phyloP scores from a whole-genome alignment of 2,888 invertebrate species.

The Hanleya hanleyi region DNA sequence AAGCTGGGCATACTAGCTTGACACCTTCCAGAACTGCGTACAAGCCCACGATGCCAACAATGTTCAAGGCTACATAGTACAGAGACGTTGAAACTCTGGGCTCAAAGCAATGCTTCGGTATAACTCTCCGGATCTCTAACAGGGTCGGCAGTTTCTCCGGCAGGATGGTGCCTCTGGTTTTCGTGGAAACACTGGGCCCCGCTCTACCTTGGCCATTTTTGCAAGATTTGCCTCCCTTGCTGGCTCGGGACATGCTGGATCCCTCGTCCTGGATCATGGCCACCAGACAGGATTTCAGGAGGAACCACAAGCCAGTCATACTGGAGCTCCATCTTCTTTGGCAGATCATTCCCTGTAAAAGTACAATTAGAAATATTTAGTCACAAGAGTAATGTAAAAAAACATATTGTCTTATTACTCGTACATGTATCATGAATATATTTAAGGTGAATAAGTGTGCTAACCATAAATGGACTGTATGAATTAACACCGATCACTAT shows the following conservation, averaged over 20 bases:
- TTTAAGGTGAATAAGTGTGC: no score
- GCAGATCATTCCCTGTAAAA: neutral
- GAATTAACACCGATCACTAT: no score
- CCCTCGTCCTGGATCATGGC: neutral
- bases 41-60: slow-evolving; percentile 42
- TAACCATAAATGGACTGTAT: no score
- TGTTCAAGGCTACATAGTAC: slow-evolving; percentile 61
- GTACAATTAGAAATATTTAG: neutral
- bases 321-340: neutral
- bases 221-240: neutral
- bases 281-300: slow-evolving; percentile 1
- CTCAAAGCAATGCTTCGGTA: slow-evolving; percentile 64
- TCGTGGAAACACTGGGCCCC: neutral
- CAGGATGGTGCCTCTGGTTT: slow-evolving; percentile 2
- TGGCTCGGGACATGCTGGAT: no score
- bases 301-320: neutral
- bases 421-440: no score
- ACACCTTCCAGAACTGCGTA: slow-evolving; percentile 31
- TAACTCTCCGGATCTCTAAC: slow-evolving; percentile 59
- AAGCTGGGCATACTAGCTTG: slow-evolving; percentile 27
- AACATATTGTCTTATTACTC: no score
- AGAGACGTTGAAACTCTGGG: slow-evolving; percentile 51
- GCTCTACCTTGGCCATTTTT: neutral
- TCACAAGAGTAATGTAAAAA: neutral
- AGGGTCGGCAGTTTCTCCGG: slow-evolving; percentile 56